Base-by-base conservation (phyloP, 2,888 invertebrate species). In the Caenorhabditis sp. region DNA sequence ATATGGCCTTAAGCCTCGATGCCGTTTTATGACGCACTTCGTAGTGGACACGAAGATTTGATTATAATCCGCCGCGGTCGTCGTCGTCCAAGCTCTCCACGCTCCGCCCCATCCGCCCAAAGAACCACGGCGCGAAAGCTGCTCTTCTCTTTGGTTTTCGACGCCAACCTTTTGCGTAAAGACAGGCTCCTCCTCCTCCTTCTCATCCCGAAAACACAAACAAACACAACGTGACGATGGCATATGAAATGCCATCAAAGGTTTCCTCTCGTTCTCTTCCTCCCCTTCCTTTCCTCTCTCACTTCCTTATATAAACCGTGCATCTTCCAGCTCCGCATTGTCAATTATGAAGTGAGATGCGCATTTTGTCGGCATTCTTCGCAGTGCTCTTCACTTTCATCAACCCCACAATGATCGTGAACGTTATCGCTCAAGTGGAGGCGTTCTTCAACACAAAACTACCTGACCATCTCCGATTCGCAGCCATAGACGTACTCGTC, bases 351-450 rank as follows among this genome's bases (percentile, higher is more conserved):
- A 70, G 70, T 81, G 82, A 72, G 60, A 87, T 87, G 87, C 84
- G 87, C 61, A 87, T 87, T 62, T 77, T 87, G 58, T 83, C 87
- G 47, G 87, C 87, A 58, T 87, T 87, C 70, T 87, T 87, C 83
- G 82, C 85, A 55, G 85, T 87, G 69, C 82, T 87, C 47, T 87
- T 87, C 80, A 84, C 81, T n/a, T 87, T 87, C 79, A 87, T 87
- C 77, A 87, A 87, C 65, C 87, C 87, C 53, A 84, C 84, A 47
- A 87, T 87, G 87, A 80, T 87, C 28, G 67, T 85, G 44, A 87
- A 85, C 76, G 83, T 83, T 35, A 72, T 83, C 47, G 62, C 80
- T 22, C 82, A 82, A 79, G 44, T 79, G 55, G 82, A 82, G 65
- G 67, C 74, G 47, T 79, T 74, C 28, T 65, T 82, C 50, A 72